These are phyloP conservation scores for Ictalurus punctatus DNA, from an alignment of 2,113 vertebrate genomes.

Conservation along the genomic window DNA sequence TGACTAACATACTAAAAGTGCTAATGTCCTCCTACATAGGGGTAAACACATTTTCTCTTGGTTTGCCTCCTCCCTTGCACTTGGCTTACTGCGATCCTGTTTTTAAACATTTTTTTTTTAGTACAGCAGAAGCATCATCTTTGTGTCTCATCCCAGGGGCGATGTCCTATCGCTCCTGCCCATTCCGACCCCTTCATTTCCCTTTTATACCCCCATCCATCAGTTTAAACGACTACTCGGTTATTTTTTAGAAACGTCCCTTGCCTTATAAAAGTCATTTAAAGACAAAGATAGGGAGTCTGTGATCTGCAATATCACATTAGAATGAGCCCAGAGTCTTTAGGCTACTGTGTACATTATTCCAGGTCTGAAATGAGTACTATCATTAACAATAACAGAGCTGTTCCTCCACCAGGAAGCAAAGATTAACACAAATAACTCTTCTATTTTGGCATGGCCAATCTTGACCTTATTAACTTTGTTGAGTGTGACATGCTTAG, in stretches of 20 bases:
- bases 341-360: background rate
- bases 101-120: background rate
- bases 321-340: background rate
- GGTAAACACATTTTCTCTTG: conserved; percentile 1
- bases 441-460: background rate
- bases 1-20: conserved; percentile 45
- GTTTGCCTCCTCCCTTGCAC: background rate
- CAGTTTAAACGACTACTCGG: background rate
- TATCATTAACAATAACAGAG: background rate
- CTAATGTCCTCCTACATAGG: conserved; percentile 34
- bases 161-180: background rate
- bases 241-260: background rate
- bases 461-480: background rate
- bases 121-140: no score
- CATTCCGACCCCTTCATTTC: background rate
- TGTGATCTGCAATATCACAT: background rate
- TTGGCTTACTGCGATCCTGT: background rate
- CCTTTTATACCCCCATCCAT: background rate
- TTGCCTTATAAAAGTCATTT: background rate
- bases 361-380: background rate
- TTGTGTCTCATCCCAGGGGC: no score
- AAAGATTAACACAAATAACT: background rate
- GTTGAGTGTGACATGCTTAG: background rate
- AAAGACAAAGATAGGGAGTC: background rate
- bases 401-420: background rate